Evolutionary conservation across 2,797 vertebrate species (phyloP), one percentile per base, ranked within the genome.

Genomic region (Myotis daubentonii): DNA sequence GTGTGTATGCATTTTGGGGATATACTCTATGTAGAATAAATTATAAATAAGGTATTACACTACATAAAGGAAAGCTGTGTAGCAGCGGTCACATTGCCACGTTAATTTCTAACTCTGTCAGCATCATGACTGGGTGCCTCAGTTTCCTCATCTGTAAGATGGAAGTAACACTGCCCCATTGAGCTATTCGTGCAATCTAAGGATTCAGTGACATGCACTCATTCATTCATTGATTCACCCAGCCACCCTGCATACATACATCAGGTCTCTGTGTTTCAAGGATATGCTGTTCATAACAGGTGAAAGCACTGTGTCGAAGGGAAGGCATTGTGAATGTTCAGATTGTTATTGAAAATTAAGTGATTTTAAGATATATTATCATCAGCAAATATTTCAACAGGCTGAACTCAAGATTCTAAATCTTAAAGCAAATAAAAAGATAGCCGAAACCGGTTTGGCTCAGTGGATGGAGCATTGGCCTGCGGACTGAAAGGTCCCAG

Each of bases 361-460:
- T 65, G 28, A 70, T 74, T 83, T 70, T 87, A 87, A 86, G 28
- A 79, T 41, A n/a, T 9, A 51, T 41, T 49, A 49, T 44, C 8
- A 41, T 23, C 7, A 41, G 20, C 5, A 49, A 0, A 2, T 57
- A 86, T 55, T 76, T 90, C 44, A 70, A 36, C 23, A 71, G 25
- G 66, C 20, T 66, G 49, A 75, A 82, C 15, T 80, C n/a, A 72
- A 33, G 17, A 62, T 93, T 81, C 62, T 91, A 66, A 68, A 74
- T 49, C 47, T 49, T 87, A 93, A 86, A 89, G 49, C 33, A 91
- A 87, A 87, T 57, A 30, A 94, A 91, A 88, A 92, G 16, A 38
- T 49, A 86, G n/a, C n/a, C n/a, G n/a, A n/a, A n/a, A n/a, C n/a
- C n/a, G n/a, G n/a, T n/a, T n/a, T n/a, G n/a, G n/a, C n/a, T n/a